Evolutionary conservation across 2,113 vertebrate species (phyloP), one percentile per base, ranked within the genome.

Genomic region (Ginglymostoma cirratum): DNA sequence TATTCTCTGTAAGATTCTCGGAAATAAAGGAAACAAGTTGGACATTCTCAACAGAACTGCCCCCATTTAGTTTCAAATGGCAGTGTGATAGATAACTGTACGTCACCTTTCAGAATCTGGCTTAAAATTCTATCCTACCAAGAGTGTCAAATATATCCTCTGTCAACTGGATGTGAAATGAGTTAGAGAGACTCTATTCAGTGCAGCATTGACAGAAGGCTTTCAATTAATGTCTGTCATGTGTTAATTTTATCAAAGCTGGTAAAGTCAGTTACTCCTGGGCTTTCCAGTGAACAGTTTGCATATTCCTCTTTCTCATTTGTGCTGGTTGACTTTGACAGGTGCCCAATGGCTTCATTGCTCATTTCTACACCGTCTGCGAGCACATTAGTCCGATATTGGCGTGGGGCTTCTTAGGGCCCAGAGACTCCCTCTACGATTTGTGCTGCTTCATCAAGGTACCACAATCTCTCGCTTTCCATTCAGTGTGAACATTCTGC

Each of bases 401-500:
- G 97, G 99, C 99, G 0, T 99, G 99, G 99, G 99, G 99, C 23
- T 99, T 99, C 97, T 97, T 99, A 96, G 99, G 99, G 1, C 99
- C 99, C 55, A 98, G 98, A 97, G 99, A 98, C 97, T 98, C 99
- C 95, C 98, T 99, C 55, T 98, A 99, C 65, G 98, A 99, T 96
- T 97, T 99, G 96, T 99, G 99, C 98, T 98, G 97, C 97, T 99
- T 99, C 97, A 99, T 99, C 96, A 99, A 99, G 99, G 99, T 99
- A 97, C 80, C 96, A 23, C 96, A 65, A 55, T 96, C 96, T 96
- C 96, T 92, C n/a, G 5, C 15, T 65, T 66, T 7, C 38, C 38
- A 5, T 1, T 78, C 34, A 78, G 19, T 42, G 19, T 83, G 80
- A 45, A 45, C 17, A 3, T 83, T 83, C 80, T 7, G 80, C 38